Conservation (phyloP, 2,888 invertebrate species). For the Caenorhabditis japonica region DNA sequence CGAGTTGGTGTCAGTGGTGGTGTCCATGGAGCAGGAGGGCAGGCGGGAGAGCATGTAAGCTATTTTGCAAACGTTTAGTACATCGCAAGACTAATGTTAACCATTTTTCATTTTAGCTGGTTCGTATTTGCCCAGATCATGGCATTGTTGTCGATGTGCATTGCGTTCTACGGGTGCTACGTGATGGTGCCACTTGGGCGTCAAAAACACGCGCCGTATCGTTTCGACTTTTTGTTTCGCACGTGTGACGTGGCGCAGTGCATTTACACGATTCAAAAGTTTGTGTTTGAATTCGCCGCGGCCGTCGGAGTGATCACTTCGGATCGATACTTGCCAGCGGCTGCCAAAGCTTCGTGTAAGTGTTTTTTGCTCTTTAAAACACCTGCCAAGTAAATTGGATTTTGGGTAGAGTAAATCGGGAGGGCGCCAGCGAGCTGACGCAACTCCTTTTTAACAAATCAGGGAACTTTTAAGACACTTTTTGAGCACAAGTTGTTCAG, state of each 20-base stretch:
- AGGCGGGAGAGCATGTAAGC: conserved; percentile 42
- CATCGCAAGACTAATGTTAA: not conserved
- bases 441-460: too few species aligned
- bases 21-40: conserved; percentile 70
- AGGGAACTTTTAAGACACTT: too few species aligned
- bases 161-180: conserved; percentile 76
- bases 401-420: too few species aligned
- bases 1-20: conserved; percentile 72
- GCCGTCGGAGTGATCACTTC: conserved; percentile 66
- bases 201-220: conserved; percentile 63
- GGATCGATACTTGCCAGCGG: conserved; percentile 66
- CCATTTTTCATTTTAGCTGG: conserved; percentile 63
- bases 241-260: conserved; percentile 73
- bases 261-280: conserved; percentile 74
- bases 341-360: conserved; percentile 73
- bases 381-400: too few species aligned
- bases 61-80: too few species aligned
- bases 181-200: conserved; percentile 72
- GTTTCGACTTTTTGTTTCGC: conserved; percentile 72
- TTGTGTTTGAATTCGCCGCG: conserved; percentile 73
- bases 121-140: conserved; percentile 71
- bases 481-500: too few species aligned
- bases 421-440: too few species aligned
- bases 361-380: not conserved
- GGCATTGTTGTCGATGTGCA: conserved; percentile 72